Evolutionary conservation across 2,888 invertebrate genomes (phyloP).

Genomic region (Aradus depressus): DNA sequence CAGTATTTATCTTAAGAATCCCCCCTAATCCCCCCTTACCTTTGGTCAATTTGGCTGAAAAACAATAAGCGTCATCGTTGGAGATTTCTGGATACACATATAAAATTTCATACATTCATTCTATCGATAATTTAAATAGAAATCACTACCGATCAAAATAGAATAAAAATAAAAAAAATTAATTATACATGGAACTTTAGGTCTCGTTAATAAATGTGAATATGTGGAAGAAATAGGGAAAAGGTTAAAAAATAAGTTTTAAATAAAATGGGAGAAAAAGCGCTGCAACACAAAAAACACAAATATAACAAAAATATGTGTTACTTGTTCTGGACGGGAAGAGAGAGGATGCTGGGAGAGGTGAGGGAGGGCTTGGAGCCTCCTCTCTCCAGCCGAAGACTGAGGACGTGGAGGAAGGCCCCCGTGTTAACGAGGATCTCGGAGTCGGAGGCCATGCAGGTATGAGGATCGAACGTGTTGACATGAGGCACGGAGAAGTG

Average conservation of each 20-base stretch:
- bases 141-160: too few relatives aligned
- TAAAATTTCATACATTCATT: too few relatives aligned
- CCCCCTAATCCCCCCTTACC: too few relatives aligned
- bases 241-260: neutral
- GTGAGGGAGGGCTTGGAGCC: too few relatives aligned
- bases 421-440: slow-evolving; percentile 64
- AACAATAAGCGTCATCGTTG: too few relatives aligned
- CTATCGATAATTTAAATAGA: too few relatives aligned
- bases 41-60: too few relatives aligned
- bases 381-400: slow-evolving; percentile 47
- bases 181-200: too few relatives aligned
- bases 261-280: neutral
- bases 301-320: neutral
- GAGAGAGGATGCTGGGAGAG: slow-evolving; percentile 11
- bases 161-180: too few relatives aligned
- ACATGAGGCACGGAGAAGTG: slow-evolving; percentile 83
- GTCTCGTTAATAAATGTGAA: neutral
- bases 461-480: slow-evolving; percentile 49
- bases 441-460: slow-evolving; percentile 41
- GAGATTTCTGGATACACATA: too few relatives aligned
- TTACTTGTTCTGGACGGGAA: slow-evolving; percentile 14
- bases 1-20: too few relatives aligned
- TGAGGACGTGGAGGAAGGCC: slow-evolving; percentile 68
- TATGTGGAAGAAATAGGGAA: neutral
- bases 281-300: neutral